phyloP scores from a whole-genome alignment of 2,888 invertebrate species.

The Allophyes oxyacanthae region DNA sequence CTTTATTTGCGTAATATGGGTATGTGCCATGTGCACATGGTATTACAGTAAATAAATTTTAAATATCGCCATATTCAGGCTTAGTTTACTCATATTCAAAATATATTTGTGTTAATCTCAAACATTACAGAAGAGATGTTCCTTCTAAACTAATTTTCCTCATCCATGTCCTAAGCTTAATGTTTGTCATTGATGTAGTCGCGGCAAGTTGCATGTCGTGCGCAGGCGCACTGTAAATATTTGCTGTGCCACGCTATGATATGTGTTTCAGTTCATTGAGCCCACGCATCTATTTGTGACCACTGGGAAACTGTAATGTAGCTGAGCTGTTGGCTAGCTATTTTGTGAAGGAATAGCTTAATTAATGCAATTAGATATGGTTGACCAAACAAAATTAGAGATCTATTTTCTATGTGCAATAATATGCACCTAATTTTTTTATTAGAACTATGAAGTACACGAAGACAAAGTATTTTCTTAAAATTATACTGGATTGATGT shows the following conservation, averaged over 20 bases:
- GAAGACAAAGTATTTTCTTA: too few species aligned
- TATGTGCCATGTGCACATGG: too few species aligned
- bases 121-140: background rate
- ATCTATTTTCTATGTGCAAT: too few species aligned
- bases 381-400: too few species aligned
- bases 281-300: conserved; percentile 78
- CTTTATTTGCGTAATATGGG: too few species aligned
- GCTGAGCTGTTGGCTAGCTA: conserved; percentile 52
- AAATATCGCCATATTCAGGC: too few species aligned
- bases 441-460: too few species aligned
- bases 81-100: too few species aligned
- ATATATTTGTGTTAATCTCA: too few species aligned
- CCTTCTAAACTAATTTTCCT: conserved; percentile 36
- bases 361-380: conserved; percentile 17
- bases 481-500: too few species aligned
- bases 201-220: conserved; percentile 59
- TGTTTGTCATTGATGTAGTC: conserved; percentile 76
- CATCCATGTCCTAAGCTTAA: conserved; percentile 46
- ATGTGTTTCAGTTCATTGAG: conserved; percentile 79
- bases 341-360: conserved; percentile 42
- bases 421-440: too few species aligned
- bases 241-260: conserved; percentile 70
- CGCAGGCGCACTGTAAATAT: conserved; percentile 77
- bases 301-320: conserved; percentile 66
- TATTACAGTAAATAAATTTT: too few species aligned